phyloP scores from a whole-genome alignment of 2,888 invertebrate genomes.

The Chromoteleia sp. region DNA sequence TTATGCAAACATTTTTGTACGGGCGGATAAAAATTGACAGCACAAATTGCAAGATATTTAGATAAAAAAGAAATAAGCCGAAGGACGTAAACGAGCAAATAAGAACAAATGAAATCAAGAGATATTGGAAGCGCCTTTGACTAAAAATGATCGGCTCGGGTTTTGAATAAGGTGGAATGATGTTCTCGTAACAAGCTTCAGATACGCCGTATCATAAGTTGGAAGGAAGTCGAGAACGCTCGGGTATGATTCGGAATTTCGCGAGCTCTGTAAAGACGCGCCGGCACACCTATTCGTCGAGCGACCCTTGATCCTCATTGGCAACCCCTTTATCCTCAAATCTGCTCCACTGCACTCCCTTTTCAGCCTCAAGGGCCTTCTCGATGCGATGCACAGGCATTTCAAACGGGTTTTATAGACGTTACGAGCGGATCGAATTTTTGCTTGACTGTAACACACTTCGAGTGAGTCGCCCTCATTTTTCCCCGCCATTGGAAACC shows the following conservation, averaged over 20 bases:
- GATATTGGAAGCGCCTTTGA: background rate
- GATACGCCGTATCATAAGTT: conserved; percentile 36
- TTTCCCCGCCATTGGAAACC: conserved; percentile 73
- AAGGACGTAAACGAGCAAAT: background rate
- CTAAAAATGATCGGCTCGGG: background rate
- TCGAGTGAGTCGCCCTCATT: conserved; percentile 77
- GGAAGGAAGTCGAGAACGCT: conserved; percentile 50
- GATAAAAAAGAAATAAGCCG: too few species aligned
- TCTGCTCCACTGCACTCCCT: conserved; percentile 66
- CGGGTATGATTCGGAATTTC: conserved; percentile 47
- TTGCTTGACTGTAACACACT: conserved; percentile 70
- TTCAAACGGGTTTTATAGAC: conserved; percentile 65
- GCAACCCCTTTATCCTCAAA: conserved; percentile 67
- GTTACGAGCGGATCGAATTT: conserved; percentile 45
- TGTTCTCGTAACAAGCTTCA: conserved; percentile 31
- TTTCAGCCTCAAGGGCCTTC: conserved; percentile 67
- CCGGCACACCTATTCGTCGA: conserved; percentile 49
- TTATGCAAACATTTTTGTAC: too few species aligned
- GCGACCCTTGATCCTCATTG: conserved; percentile 66
- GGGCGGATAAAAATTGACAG: too few species aligned
- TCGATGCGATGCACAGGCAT: conserved; percentile 60
- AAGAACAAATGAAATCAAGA: conserved; percentile 3
- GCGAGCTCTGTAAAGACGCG: conserved; percentile 43
- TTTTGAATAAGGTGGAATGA: conserved; percentile 31
- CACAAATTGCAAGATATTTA: too few species aligned